Evolutionary conservation across 2,113 vertebrate genomes (phyloP).

Genomic region (Oncorhynchus kisutch): DNA sequence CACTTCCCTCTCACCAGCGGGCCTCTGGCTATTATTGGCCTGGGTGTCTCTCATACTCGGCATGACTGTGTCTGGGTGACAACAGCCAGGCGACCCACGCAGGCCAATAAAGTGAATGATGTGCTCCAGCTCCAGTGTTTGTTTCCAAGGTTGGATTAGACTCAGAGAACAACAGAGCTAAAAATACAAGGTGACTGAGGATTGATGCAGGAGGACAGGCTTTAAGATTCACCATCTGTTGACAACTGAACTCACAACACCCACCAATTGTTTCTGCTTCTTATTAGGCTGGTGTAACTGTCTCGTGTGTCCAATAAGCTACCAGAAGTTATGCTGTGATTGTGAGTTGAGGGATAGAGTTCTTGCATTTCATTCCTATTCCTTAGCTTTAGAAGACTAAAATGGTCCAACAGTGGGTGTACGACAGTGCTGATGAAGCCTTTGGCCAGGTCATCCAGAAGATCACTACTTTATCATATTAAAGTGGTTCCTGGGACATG

Average conservation of each 20-base stretch:
- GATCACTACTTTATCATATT: too few relatives aligned
- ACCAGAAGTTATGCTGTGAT: too few relatives aligned
- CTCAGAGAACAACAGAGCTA: conserved; percentile 2
- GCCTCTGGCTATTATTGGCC: conserved; percentile 44
- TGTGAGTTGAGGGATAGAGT: too few relatives aligned
- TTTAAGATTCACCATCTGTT: neutral
- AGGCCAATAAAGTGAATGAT: neutral
- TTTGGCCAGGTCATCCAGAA: too few relatives aligned
- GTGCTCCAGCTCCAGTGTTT: neutral
- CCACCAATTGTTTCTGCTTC: too few relatives aligned
- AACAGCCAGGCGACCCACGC: conserved; percentile 8
- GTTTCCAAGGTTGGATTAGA: neutral
- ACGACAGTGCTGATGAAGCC: too few relatives aligned
- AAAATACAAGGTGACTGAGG: neutral
- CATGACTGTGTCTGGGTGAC: conserved; percentile 30
- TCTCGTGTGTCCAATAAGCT: too few relatives aligned
- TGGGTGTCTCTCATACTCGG: conserved; percentile 25
- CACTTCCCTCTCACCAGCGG: neutral
- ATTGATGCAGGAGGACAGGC: neutral
- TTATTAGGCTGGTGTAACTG: too few relatives aligned
- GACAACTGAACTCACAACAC: neutral
- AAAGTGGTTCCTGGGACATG: too few relatives aligned
- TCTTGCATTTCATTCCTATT: too few relatives aligned
- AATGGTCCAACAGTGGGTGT: too few relatives aligned
- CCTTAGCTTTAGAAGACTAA: too few relatives aligned